phyloP scores from a whole-genome alignment of 2,113 vertebrate genomes.

The Chloroceryle aenea region DNA sequence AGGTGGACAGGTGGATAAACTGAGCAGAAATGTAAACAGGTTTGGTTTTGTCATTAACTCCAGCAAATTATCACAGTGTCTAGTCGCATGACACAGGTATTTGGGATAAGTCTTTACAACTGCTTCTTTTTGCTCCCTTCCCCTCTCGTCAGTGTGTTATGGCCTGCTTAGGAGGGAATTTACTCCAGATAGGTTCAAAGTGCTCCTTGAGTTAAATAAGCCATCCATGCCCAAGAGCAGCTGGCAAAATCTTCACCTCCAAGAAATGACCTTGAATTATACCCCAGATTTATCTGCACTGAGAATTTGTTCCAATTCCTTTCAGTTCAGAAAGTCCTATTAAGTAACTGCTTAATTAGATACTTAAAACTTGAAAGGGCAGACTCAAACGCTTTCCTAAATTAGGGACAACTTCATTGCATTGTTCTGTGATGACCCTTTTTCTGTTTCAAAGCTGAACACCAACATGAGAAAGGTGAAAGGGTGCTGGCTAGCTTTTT shows the following conservation, averaged over 20 bases:
- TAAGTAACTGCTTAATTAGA: not conserved
- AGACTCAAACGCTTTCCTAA: not conserved
- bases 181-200: accelerated
- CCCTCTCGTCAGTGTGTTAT: not conserved
- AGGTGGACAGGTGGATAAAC: conserved; percentile 25
- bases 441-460: not conserved
- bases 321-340: not conserved
- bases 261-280: not conserved
- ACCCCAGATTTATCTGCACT: not conserved
- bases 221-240: not conserved
- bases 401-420: not conserved
- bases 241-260: not conserved
- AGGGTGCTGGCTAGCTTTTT: not conserved
- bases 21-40: not conserved
- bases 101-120: not conserved
- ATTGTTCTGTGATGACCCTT: not conserved
- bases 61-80: not conserved
- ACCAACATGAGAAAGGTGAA: not conserved
- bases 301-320: not conserved
- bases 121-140: not conserved
- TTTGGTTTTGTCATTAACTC: conserved; percentile 4
- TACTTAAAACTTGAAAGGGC: not conserved
- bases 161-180: not conserved
- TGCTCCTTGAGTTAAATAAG: not conserved
- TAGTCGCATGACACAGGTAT: not conserved